Percentiles rank a stretch among this genome's conserved stretches.
These are phyloP conservation scores for Vulpes vulpes DNA, from an alignment of 2,113 vertebrate species.

Conservation along the genomic window DNA sequence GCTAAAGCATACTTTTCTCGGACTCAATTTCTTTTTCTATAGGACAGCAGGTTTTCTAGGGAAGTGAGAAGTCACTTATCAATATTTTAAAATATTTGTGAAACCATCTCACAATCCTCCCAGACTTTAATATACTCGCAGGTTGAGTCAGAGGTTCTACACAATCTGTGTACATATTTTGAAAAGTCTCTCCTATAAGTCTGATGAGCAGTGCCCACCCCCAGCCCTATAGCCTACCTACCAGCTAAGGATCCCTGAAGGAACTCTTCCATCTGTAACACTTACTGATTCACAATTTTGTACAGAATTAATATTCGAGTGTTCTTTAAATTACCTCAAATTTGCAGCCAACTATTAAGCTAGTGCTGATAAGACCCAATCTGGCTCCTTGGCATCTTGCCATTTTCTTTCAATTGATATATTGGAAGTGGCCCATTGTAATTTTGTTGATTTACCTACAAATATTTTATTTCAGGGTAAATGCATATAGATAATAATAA, in stretches of 20 bases:
- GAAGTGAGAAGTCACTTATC: neutral
- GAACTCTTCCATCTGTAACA: neutral
- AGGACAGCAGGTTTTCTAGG: neutral
- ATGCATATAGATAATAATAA: neutral
- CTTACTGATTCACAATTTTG: neutral
- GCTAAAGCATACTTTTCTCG: neutral
- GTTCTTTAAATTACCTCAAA: neutral
- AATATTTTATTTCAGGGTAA: conserved; percentile 20
- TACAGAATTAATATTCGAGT: conserved; percentile 8
- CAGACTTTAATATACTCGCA: neutral
- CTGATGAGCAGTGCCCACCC: neutral
- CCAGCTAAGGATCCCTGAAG: neutral
- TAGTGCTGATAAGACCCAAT: neutral
- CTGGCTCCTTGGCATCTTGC: neutral
- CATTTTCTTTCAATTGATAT: conserved; percentile 36
- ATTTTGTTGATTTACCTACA: conserved; percentile 14
- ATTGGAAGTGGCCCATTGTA: neutral
- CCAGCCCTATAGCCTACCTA: neutral
- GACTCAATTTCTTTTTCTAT: neutral
- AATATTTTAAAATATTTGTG: conserved; percentile 7
- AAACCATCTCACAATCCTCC: neutral
- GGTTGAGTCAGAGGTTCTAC: neutral
- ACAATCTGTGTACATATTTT: neutral
- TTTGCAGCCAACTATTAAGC: neutral
- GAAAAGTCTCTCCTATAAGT: neutral